phyloP scores from a whole-genome alignment of 2,888 invertebrate genomes.

The Mechanitis messenoides region DNA sequence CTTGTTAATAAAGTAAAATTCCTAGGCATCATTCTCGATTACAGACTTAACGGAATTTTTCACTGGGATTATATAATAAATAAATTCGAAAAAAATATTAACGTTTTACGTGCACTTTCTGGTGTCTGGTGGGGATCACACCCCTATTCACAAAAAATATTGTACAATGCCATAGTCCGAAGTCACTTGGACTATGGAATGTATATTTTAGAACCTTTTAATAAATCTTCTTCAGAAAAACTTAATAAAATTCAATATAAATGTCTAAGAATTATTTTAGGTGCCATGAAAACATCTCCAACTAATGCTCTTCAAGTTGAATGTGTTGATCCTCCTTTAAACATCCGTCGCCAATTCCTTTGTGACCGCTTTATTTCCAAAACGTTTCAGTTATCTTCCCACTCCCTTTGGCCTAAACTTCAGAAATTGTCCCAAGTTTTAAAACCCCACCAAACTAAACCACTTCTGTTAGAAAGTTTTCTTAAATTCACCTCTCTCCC shows the following conservation, averaged over 20 bases:
- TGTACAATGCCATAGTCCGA: not conserved
- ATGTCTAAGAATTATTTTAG: not conserved
- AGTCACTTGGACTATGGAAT: not conserved
- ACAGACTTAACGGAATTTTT: too few species aligned
- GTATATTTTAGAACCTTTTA: not conserved
- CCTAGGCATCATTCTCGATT: too few species aligned
- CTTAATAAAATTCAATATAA: too few species aligned
- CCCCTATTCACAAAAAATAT: not conserved
- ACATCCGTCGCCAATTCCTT: too few species aligned
- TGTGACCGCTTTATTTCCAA: too few species aligned
- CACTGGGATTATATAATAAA: too few species aligned
- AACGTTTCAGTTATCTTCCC: too few species aligned
- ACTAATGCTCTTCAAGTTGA: not conserved
- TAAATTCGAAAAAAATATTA: too few species aligned
- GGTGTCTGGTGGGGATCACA: not conserved
- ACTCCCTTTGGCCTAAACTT: too few species aligned
- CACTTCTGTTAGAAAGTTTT: not conserved
- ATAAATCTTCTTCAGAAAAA: not conserved
- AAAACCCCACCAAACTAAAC: not conserved
- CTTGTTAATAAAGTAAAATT: not conserved
- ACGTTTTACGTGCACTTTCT: not conserved
- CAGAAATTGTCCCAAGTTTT: not conserved
- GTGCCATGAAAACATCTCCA: not conserved
- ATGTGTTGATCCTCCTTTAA: not conserved
- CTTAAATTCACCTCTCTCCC: not conserved